A percentile compares a stretch with the other conserved stretches of the same genome.
Conservation (phyloP, 2,797 vertebrate genomes). For the Spizella passerina region DNA sequence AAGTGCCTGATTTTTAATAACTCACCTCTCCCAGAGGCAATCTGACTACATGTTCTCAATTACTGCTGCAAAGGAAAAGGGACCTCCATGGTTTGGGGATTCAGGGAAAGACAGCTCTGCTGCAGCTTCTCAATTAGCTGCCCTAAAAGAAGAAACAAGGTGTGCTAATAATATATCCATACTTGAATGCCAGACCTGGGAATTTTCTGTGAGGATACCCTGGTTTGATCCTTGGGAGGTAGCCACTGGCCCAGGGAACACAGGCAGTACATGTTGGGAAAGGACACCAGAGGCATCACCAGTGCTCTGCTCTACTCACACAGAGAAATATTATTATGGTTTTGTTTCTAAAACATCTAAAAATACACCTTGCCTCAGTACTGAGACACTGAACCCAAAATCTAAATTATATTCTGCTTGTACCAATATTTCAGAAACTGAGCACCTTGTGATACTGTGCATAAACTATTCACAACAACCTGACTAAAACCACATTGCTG, state of each 20-base stretch:
- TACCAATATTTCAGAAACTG: not conserved
- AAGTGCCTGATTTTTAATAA: not conserved
- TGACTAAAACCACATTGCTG: not conserved
- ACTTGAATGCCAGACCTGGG: not conserved
- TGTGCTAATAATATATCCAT: not conserved
- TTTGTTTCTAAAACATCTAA: not conserved
- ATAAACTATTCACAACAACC: not conserved
- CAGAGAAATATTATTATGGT: not conserved
- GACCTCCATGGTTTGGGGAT: not conserved
- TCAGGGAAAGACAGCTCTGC: not conserved
- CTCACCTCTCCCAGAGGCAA: not conserved
- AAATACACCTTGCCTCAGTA: not conserved
- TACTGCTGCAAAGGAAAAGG: not conserved
- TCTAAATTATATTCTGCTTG: not conserved
- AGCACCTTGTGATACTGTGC: not conserved
- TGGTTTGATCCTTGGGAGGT: not conserved
- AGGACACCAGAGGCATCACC: not conserved
- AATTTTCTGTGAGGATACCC: not conserved
- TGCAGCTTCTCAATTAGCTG: not conserved
- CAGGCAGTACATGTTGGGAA: rapidly evolving
- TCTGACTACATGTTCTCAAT: not conserved
- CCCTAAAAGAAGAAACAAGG: not conserved
- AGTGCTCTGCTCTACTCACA: not conserved
- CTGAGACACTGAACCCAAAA: not conserved
- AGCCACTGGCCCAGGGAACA: not conserved